These are phyloP conservation scores for Venustoraphidia nigricollis DNA, from an alignment of 2,888 invertebrate genomes.

Conservation along the genomic window DNA sequence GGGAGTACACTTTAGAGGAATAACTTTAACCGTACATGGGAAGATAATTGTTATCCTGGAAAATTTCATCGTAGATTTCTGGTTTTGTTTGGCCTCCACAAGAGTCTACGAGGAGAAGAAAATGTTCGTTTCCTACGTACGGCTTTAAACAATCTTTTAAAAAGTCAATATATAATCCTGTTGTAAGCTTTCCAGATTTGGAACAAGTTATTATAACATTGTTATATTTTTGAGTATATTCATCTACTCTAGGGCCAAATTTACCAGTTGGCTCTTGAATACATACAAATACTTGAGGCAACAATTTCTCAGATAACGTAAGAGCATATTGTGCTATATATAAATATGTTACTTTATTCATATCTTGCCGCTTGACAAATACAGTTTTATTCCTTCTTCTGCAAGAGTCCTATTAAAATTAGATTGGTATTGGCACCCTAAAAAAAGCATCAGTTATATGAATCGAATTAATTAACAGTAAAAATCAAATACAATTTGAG, in stretches of 20 bases:
- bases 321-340: constrained; percentile 13
- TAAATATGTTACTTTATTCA: constrained; percentile 11
- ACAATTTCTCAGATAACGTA: constrained; percentile 9
- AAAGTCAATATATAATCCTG: constrained; percentile 7
- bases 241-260: constrained; percentile 10
- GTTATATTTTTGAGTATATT: constrained; percentile 7
- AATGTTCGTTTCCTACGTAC: constrained; percentile 10
- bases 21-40: constrained; percentile 11
- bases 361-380: constrained; percentile 7
- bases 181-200: constrained; percentile 13
- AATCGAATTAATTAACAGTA: background rate
- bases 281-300: constrained; percentile 12
- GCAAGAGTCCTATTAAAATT: constrained; percentile 1
- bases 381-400: constrained; percentile 8
- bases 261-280: constrained; percentile 10
- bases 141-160: constrained; percentile 9
- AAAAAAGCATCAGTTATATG: background rate
- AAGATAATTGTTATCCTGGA: constrained; percentile 7
- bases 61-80: constrained; percentile 10
- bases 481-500: background rate
- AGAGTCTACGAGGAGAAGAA: constrained; percentile 11
- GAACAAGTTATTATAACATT: constrained; percentile 11
- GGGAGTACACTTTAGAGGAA: constrained; percentile 13
- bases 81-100: constrained; percentile 13
- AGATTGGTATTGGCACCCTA: background rate